Evolutionary conservation across 2,797 vertebrate genomes (phyloP).

Genomic region (Myotis vivesi): DNA sequence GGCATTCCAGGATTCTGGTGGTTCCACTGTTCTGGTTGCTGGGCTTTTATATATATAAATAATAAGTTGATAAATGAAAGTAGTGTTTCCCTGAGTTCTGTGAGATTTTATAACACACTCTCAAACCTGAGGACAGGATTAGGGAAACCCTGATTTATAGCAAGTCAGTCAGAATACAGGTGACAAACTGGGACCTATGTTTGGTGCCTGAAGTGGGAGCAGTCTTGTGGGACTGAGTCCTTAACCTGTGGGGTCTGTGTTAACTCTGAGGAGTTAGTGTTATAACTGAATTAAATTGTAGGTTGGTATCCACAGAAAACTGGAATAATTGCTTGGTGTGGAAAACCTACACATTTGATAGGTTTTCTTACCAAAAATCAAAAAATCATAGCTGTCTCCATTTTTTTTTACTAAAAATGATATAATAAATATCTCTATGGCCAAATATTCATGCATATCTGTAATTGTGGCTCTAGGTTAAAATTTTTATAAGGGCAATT

Average conservation of each 20-base stretch:
- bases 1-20: too few relatives aligned
- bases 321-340: background rate
- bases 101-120: background rate
- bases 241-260: background rate
- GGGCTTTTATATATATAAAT: too few relatives aligned
- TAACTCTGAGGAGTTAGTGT: background rate
- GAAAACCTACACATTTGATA: background rate
- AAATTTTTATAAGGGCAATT: background rate
- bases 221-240: background rate
- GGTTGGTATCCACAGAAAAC: background rate
- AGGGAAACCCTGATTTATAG: rapidly evolving
- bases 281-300: background rate
- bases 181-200: background rate
- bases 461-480: background rate
- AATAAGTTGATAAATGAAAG: background rate
- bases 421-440: background rate
- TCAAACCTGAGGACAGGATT: background rate
- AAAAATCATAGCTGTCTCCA: background rate
- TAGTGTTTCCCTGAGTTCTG: background rate
- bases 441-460: background rate
- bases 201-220: background rate
- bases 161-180: background rate
- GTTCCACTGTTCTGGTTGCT: too few relatives aligned
- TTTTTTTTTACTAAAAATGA: background rate
- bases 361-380: background rate